These are phyloP conservation scores for Troilus luridus DNA, from an alignment of 2,888 invertebrate species.

Conservation along the genomic window DNA sequence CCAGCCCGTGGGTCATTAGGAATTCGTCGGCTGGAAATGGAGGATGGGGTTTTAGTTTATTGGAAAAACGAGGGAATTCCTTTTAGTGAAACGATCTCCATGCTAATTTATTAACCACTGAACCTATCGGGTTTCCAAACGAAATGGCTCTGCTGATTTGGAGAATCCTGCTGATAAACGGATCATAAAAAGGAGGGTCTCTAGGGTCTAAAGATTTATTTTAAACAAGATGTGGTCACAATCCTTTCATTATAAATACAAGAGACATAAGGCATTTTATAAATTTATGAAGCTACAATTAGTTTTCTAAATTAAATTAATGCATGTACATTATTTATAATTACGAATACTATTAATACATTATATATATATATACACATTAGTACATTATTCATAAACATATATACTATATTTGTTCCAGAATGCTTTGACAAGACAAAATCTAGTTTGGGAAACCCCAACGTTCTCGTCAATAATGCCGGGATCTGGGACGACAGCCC, in stretches of 20 bases:
- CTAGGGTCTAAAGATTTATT: too few species aligned
- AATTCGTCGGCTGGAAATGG: background rate
- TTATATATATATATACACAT: background rate
- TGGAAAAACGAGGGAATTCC: background rate
- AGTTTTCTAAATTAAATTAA: too few species aligned
- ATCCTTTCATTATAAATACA: too few species aligned
- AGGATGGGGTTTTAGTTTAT: background rate
- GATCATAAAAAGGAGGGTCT: too few species aligned
- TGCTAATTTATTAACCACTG: constrained; percentile 17
- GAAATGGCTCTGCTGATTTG: background rate
- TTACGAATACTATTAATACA: too few species aligned
- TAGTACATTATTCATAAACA: background rate
- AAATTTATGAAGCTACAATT: too few species aligned
- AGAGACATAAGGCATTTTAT: too few species aligned
- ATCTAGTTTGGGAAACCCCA: constrained; percentile 55
- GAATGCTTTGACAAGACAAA: constrained; percentile 58
- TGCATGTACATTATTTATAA: too few species aligned
- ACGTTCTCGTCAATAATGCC: constrained; percentile 62
- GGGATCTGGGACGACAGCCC: constrained; percentile 60
- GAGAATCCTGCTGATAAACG: too few species aligned
- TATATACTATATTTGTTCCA: background rate
- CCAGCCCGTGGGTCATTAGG: background rate
- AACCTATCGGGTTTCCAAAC: background rate
- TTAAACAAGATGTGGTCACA: too few species aligned
- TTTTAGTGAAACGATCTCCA: background rate